Conservation (phyloP, 2,888 invertebrate genomes). For the Halocaridina rubra region DNA sequence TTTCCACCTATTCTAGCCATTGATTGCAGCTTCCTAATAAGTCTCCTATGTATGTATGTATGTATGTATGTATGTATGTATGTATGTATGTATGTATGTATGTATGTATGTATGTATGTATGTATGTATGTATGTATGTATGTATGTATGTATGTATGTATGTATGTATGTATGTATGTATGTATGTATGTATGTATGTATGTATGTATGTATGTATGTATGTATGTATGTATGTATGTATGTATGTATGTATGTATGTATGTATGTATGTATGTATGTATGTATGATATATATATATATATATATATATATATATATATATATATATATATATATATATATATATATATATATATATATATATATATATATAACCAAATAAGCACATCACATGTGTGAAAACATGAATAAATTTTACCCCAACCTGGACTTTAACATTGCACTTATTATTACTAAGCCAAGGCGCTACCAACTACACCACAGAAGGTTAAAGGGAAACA, state of each 20-base stretch:
- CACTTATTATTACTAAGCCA: too few species aligned
- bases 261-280: background rate
- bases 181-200: background rate
- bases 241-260: background rate
- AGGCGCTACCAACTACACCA: too few species aligned
- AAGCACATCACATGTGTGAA: too few species aligned
- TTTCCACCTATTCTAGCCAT: too few species aligned
- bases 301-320: background rate
- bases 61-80: background rate
- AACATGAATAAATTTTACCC: too few species aligned
- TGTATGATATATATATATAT: background rate
- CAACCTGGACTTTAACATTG: background rate
- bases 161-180: background rate
- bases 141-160: background rate
- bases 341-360: background rate
- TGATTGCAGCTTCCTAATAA: too few species aligned
- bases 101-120: background rate
- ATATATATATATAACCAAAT: too few species aligned
- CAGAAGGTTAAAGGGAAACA: too few species aligned
- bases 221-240: background rate
- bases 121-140: background rate
- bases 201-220: too few species aligned
- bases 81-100: background rate
- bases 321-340: background rate
- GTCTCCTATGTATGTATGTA: background rate